phyloP scores from a whole-genome alignment of 2,888 invertebrate genomes.

The Silvanus unidentatus region DNA sequence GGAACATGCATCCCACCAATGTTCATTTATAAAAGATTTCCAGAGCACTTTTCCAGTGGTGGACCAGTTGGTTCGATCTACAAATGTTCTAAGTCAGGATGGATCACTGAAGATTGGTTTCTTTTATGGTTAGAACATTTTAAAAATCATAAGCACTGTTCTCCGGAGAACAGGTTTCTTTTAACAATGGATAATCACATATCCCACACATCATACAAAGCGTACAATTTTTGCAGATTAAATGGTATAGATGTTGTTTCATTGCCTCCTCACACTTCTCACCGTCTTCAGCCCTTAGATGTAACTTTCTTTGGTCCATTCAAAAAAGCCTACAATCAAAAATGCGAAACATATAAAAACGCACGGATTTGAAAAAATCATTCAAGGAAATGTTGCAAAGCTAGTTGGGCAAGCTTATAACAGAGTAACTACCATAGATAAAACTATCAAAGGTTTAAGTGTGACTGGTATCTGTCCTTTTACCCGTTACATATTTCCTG shows the following conservation, averaged over 20 bases:
- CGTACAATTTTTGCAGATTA: slow-evolving; percentile 15
- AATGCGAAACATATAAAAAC: slow-evolving; percentile 11
- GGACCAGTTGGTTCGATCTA: slow-evolving; percentile 17
- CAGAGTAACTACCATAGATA: slow-evolving; percentile 9
- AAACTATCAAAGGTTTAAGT: slow-evolving; percentile 12
- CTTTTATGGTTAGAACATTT: slow-evolving; percentile 19
- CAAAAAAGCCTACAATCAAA: slow-evolving; percentile 15
- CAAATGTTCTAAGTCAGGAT: slow-evolving; percentile 15
- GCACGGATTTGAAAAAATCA: slow-evolving; percentile 9
- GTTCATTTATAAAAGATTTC: slow-evolving; percentile 19
- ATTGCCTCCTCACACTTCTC: slow-evolving; percentile 19
- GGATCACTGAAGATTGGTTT: slow-evolving; percentile 21
- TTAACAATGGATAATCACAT: slow-evolving; percentile 16
- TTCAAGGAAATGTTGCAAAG: slow-evolving; percentile 9
- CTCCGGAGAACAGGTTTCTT: slow-evolving; percentile 5
- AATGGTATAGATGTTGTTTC: slow-evolving; percentile 16
- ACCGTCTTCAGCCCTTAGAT: slow-evolving; percentile 19
- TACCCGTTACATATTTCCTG: slow-evolving; percentile 2
- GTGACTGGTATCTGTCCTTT: slow-evolving; percentile 13
- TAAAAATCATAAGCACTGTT: slow-evolving; percentile 6
- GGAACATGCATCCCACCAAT: slow-evolving; percentile 16
- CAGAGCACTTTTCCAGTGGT: slow-evolving; percentile 11
- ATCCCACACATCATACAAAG: slow-evolving; percentile 13
- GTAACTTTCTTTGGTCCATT: slow-evolving; percentile 17
- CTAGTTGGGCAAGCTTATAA: slow-evolving; percentile 12